phyloP scores from a whole-genome alignment of 2,888 invertebrate species.

The Xanthia togata region DNA sequence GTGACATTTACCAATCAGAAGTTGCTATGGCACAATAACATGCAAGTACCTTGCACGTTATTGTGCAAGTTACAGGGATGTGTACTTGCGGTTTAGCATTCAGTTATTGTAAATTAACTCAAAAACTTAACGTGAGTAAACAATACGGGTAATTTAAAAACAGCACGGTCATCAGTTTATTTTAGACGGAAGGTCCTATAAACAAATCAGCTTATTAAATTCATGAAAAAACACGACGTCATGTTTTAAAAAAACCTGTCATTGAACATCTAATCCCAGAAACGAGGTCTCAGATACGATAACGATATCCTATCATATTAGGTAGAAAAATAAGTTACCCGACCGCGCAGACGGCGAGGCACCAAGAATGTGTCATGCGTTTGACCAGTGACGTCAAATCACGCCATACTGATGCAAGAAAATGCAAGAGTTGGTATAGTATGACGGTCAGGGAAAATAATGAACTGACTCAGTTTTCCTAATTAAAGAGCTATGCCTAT shows the following conservation, averaged over 20 bases:
- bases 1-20: background rate
- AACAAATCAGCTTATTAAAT: background rate
- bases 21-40: too few species aligned
- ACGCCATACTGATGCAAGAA: constrained; percentile 47
- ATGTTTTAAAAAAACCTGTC: constrained; percentile 19
- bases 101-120: background rate
- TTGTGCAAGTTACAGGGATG: background rate
- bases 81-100: background rate
- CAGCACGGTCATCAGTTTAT: background rate
- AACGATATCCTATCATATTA: constrained; percentile 47
- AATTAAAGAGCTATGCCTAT: background rate
- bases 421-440: background rate
- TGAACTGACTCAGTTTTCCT: background rate
- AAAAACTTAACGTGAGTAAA: background rate
- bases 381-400: constrained; percentile 44
- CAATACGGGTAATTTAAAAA: too few species aligned
- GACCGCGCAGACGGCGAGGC: constrained; percentile 45
- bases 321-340: constrained; percentile 6
- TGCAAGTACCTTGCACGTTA: background rate
- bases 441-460: constrained; percentile 4
- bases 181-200: too few species aligned
- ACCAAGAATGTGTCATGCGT: constrained; percentile 48
- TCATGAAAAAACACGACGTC: constrained; percentile 26
- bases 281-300: constrained; percentile 42
- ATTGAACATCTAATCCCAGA: constrained; percentile 44